These are phyloP conservation scores for Aricia artaxerxes DNA, from an alignment of 2,888 invertebrate genomes.

Conservation along the genomic window DNA sequence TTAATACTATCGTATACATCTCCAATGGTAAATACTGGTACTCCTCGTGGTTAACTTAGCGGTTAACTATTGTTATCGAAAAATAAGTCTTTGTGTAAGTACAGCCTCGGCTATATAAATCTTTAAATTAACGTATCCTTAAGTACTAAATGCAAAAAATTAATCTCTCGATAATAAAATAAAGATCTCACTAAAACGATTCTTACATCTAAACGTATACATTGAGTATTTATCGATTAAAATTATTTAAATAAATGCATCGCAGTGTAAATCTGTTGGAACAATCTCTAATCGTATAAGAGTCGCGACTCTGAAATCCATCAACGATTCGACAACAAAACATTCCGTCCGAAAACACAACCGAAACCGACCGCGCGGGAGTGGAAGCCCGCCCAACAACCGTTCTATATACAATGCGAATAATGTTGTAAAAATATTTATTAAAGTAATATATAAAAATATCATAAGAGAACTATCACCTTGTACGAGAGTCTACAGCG, in stretches of 20 bases:
- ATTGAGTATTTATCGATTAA: constrained; percentile 75
- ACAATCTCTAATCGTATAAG: constrained; percentile 70
- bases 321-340: constrained; percentile 58
- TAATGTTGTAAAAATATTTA: constrained; percentile 78
- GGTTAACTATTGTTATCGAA: constrained; percentile 50
- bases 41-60: constrained; percentile 55
- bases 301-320: constrained; percentile 61
- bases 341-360: constrained; percentile 54
- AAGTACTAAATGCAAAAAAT: constrained; percentile 55
- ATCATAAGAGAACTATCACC: constrained; percentile 80
- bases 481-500: constrained; percentile 75
- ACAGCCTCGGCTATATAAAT: constrained; percentile 51
- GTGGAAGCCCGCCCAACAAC: constrained; percentile 57
- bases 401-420: constrained; percentile 69
- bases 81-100: constrained; percentile 56
- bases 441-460: constrained; percentile 79
- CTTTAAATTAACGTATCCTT: constrained; percentile 49
- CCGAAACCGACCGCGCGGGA: constrained; percentile 61
- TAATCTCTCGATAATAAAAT: constrained; percentile 55
- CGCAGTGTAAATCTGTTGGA: constrained; percentile 61
- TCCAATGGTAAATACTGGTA: constrained; percentile 57
- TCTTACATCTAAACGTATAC: constrained; percentile 75
- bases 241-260: constrained; percentile 74
- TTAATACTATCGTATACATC: constrained; percentile 70
- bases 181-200: constrained; percentile 72